A percentile compares a stretch with the other conserved stretches of the same genome.
Evolutionary conservation across 2,113 vertebrate species (phyloP).

Genomic region (Dipodomys spectabilis): DNA sequence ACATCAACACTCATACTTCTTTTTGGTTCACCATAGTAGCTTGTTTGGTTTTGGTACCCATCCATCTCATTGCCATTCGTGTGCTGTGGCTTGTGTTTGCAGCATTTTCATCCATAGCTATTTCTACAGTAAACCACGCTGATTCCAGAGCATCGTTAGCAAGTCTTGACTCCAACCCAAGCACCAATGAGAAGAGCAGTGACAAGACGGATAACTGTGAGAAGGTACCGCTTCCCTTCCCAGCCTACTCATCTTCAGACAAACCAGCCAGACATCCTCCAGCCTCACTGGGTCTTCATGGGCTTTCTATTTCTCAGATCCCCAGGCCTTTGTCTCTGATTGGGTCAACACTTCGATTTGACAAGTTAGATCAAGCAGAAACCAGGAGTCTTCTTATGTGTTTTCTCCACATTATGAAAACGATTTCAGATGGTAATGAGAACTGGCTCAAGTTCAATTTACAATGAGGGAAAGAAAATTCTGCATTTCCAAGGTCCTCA

Average conservation of each 20-base stretch:
- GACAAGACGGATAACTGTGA: slow-evolving; percentile 97
- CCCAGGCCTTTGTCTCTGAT: slow-evolving; percentile 96
- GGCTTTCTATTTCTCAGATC: slow-evolving; percentile 87
- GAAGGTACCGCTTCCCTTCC: slow-evolving; percentile 88
- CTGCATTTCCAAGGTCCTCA: slow-evolving; percentile 48
- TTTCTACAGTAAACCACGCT: slow-evolving; percentile 95
- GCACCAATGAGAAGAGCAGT: slow-evolving; percentile 96
- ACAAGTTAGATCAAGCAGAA: slow-evolving; percentile 98
- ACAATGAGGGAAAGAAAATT: background rate
- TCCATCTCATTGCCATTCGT: slow-evolving; percentile 85
- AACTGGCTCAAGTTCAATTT: background rate
- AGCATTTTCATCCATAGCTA: slow-evolving; percentile 98
- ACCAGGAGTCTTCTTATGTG: slow-evolving; percentile 97
- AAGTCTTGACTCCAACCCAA: slow-evolving; percentile 98
- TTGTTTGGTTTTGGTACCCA: slow-evolving; percentile 69
- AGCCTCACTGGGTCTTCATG: background rate
- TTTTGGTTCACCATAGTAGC: slow-evolving; percentile 77
- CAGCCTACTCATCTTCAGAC: fast-evolving
- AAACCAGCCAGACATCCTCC: background rate
- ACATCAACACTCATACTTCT: background rate
- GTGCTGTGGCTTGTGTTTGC: slow-evolving; percentile 89
- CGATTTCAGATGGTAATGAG: slow-evolving; percentile 94
- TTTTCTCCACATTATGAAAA: slow-evolving; percentile 99
- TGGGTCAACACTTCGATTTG: slow-evolving; percentile 96
- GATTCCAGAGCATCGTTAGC: slow-evolving; percentile 97